Conservation (phyloP, 2,797 vertebrate genomes). For the Erethizon dorsatum region DNA sequence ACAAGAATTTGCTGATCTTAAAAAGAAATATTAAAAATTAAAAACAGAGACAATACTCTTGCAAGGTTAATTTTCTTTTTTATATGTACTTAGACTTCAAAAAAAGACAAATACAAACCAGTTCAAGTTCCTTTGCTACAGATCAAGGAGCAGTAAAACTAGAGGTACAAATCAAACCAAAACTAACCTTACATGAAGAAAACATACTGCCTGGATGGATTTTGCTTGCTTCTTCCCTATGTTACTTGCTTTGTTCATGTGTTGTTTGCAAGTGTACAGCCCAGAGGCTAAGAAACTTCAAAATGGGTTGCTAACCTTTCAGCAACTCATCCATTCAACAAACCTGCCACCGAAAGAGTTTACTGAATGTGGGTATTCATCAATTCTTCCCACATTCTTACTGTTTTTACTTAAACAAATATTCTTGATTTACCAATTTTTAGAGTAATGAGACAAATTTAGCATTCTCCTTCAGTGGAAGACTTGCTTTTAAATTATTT, state of each 20-base stretch:
- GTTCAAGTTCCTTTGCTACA: neutral
- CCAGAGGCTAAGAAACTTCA: neutral
- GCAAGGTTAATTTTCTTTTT: slow-evolving; percentile 41
- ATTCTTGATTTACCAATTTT: slow-evolving; percentile 64
- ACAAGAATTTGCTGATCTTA: slow-evolving; percentile 45
- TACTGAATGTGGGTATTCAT: neutral
- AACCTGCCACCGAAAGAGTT: slow-evolving; percentile 27
- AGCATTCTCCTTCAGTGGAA: slow-evolving; percentile 39
- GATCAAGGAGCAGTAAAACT: slow-evolving; percentile 31
- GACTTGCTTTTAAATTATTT: slow-evolving; percentile 30
- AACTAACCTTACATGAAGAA: slow-evolving; percentile 28
- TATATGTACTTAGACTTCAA: neutral
- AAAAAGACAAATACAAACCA: slow-evolving; percentile 45
- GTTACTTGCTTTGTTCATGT: slow-evolving; percentile 6
- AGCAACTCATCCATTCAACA: neutral
- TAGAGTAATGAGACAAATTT: slow-evolving; percentile 61
- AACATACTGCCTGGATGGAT: neutral
- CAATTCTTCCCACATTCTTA: neutral
- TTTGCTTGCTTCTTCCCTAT: slow-evolving; percentile 62
- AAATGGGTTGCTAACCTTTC: neutral
- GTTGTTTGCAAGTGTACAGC: slow-evolving; percentile 23
- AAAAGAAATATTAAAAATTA: neutral
- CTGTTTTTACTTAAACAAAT: slow-evolving; percentile 29
- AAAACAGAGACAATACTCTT: slow-evolving; percentile 18
- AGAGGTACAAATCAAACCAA: slow-evolving; percentile 65